A percentile compares a stretch with the other conserved stretches of the same genome.
These are phyloP conservation scores for Spodoptera picta DNA, from an alignment of 2,888 invertebrate species.

Conservation along the genomic window DNA sequence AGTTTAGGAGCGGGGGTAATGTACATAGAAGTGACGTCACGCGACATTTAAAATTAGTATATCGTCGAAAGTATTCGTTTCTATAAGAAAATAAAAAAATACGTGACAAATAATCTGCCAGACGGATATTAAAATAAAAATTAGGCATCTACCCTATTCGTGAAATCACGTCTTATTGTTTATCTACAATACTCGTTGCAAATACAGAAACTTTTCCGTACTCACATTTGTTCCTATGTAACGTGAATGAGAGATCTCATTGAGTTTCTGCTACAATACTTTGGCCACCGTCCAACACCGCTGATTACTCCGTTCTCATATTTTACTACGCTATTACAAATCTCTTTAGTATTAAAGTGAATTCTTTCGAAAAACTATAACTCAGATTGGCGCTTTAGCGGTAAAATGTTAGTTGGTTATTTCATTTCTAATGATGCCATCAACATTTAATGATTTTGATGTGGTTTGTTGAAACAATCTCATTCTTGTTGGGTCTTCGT, in stretches of 20 bases:
- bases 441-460: conserved; percentile 61
- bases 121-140: too few species aligned
- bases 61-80: too few species aligned
- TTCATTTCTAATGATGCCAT: conserved; percentile 61
- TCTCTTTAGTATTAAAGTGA: conserved; percentile 62
- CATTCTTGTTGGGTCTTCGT: conserved; percentile 48
- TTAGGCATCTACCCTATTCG: too few species aligned
- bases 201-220: too few species aligned
- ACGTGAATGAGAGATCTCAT: conserved; percentile 75
- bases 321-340: conserved; percentile 65
- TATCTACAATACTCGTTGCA: too few species aligned
- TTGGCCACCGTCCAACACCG: conserved; percentile 72
- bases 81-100: too few species aligned
- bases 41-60: too few species aligned
- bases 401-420: conserved; percentile 65
- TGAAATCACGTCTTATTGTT: too few species aligned
- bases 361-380: conserved; percentile 70
- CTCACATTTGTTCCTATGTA: conserved; percentile 17
- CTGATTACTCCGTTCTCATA: conserved; percentile 75
- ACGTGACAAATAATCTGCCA: too few species aligned
- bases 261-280: conserved; percentile 58
- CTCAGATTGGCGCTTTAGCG: conserved; percentile 61
- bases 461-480: conserved; percentile 60
- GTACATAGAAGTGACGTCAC: too few species aligned
- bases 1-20: too few species aligned